A percentile compares a stretch with the other conserved stretches of the same genome.
Conservation (phyloP, 2,797 vertebrate species). For the Carcharodon carcharias region DNA sequence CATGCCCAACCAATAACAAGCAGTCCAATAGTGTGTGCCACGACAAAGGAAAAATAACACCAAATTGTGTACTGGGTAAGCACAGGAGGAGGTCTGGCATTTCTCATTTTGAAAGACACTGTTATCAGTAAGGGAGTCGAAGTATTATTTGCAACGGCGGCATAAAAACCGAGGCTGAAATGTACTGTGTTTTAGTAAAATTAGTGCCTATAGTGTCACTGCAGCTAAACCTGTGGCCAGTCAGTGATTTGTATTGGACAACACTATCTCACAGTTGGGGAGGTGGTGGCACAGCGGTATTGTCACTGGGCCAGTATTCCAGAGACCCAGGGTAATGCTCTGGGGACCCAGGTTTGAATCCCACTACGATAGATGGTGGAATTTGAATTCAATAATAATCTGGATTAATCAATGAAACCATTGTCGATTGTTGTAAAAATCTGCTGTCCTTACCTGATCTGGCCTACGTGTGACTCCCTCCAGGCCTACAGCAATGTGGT, state of each 20-base stretch:
- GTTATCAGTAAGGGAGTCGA: neutral
- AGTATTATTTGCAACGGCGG: neutral
- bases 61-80: neutral
- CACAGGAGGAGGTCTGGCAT: neutral
- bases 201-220: neutral
- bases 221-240: neutral
- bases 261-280: neutral
- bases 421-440: no score
- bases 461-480: no score
- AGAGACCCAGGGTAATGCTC: no score
- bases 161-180: neutral
- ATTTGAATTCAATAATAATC: no score
- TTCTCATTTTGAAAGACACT: neutral
- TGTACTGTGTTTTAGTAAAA: neutral
- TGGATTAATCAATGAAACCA: no score
- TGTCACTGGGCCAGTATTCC: no score
- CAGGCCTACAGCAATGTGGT: no score
- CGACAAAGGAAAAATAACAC: neutral
- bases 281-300: no score
- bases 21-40: neutral
- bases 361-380: no score
- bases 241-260: neutral
- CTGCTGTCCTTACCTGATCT: no score
- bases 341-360: no score
- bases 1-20: neutral